Evolutionary conservation across 2,113 vertebrate species (phyloP).

Genomic region (Anhinga anhinga): DNA sequence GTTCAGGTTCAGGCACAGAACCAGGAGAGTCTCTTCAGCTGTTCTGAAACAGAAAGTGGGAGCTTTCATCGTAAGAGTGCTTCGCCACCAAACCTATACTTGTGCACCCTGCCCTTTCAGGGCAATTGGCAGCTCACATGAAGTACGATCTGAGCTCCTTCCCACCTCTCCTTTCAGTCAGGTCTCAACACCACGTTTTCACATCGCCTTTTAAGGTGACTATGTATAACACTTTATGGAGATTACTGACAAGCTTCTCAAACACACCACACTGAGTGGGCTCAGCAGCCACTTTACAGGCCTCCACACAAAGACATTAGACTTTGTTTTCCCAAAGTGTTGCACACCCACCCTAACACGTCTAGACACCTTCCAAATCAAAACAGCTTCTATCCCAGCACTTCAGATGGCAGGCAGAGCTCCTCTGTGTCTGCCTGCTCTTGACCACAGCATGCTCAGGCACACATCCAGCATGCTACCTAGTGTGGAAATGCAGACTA

Average conservation of each 20-base stretch:
- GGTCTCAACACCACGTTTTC: not conserved
- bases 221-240: not conserved
- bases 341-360: not conserved
- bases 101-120: not conserved
- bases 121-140: not conserved
- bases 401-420: not conserved
- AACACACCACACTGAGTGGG: fast-evolving
- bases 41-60: not conserved
- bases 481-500: not conserved
- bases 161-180: not conserved
- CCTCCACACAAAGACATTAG: not conserved
- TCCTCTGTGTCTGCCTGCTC: not conserved
- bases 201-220: not conserved
- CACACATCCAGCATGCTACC: not conserved
- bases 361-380: not conserved
- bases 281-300: not conserved
- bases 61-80: not conserved
- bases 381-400: not conserved
- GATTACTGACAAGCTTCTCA: not conserved
- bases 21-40: not conserved
- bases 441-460: not conserved
- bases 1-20: not conserved
- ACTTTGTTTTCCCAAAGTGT: not conserved
- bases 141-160: not conserved
- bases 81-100: not conserved